Evolutionary conservation across 1,140 invertebrate species (phyloP).

Genomic region (Drosophila sproati): DNA sequence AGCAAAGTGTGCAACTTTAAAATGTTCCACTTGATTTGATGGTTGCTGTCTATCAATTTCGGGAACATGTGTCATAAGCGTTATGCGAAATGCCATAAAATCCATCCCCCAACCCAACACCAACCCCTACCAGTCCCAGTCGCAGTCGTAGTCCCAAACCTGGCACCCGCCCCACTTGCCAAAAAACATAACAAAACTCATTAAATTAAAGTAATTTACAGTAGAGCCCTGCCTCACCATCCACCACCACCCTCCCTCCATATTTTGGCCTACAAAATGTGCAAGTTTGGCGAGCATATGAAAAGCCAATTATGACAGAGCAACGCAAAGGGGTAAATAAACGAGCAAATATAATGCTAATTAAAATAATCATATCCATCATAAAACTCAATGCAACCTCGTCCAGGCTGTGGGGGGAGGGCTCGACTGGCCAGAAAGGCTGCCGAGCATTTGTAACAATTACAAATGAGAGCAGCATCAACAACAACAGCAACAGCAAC

Average conservation of each 20-base stretch:
- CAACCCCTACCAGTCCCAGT: too few relatives aligned
- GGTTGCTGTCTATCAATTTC: conserved; percentile 44
- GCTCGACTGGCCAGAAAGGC: conserved; percentile 21
- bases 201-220: conserved; percentile 81
- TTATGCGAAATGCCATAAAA: conserved; percentile 52
- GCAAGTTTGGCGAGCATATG: conserved; percentile 73
- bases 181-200: conserved; percentile 67
- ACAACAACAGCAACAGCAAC: not conserved
- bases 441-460: conserved; percentile 74
- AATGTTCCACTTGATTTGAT: conserved; percentile 57
- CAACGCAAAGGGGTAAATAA: conserved; percentile 58
- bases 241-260: not conserved
- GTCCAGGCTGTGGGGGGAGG: not conserved
- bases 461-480: conserved; percentile 38
- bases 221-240: conserved; percentile 11
- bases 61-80: conserved; percentile 78
- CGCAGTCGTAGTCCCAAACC: not conserved
- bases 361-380: conserved; percentile 84
- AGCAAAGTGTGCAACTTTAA: conserved; percentile 21
- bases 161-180: not conserved
- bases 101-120: too few relatives aligned
- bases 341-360: conserved; percentile 79
- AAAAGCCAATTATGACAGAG: conserved; percentile 66
- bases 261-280: conserved; percentile 8
- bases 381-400: conserved; percentile 49